A percentile compares a stretch with the other conserved stretches of the same genome.
These are phyloP conservation scores for Dasyornis broadbenti DNA, from an alignment of 2,113 vertebrate species.

Conservation along the genomic window DNA sequence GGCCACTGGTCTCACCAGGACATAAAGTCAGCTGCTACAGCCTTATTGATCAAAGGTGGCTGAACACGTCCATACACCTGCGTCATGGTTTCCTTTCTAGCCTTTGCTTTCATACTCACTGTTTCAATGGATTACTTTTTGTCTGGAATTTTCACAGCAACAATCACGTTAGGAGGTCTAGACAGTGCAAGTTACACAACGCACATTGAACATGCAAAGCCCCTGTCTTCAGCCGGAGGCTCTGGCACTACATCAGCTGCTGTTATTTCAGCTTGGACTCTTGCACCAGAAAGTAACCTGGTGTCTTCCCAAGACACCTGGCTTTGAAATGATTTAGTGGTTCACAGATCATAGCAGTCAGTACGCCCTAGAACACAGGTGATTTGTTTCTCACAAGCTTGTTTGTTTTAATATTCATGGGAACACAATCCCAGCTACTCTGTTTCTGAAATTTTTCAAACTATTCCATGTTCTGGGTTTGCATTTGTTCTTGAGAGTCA, in stretches of 20 bases:
- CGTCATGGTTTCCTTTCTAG: not conserved
- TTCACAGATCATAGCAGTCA: not conserved
- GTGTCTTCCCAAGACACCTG: not conserved
- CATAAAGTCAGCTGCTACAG: not conserved
- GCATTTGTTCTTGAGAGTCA: not conserved
- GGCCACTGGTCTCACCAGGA: not conserved
- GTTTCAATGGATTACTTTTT: not conserved
- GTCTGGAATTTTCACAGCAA: not conserved
- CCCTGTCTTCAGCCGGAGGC: not conserved
- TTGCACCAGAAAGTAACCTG: not conserved
- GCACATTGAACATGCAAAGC: fast-evolving
- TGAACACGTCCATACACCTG: not conserved
- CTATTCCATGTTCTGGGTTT: not conserved
- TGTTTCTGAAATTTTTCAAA: not conserved
- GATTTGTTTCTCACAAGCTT: not conserved
- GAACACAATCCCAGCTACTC: not conserved
- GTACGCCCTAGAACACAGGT: not conserved
- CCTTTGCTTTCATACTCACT: not conserved
- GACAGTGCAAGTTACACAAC: not conserved
- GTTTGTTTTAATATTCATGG: not conserved
- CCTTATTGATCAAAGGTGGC: not conserved
- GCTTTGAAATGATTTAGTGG: not conserved
- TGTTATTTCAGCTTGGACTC: not conserved
- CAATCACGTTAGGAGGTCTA: not conserved
- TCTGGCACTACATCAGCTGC: not conserved